A percentile compares a stretch with the other conserved stretches of the same genome.
Evolutionary conservation across 2,113 vertebrate genomes (phyloP).

Genomic region (Argyrosomus japonicus): DNA sequence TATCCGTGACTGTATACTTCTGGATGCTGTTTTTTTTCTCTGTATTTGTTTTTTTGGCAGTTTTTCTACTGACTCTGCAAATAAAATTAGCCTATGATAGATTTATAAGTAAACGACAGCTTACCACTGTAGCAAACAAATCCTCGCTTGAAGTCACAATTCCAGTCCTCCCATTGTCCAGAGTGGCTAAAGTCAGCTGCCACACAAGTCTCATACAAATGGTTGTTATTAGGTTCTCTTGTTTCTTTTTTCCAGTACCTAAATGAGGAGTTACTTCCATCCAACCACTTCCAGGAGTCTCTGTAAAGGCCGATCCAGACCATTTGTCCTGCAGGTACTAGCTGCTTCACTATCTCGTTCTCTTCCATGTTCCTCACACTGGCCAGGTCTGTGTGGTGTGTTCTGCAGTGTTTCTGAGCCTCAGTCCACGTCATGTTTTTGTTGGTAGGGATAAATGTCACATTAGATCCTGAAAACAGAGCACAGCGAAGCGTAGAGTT

Average conservation of each 20-base stretch:
- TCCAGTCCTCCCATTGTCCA: not conserved
- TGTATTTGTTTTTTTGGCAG: no score
- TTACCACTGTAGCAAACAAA: conserved; percentile 35
- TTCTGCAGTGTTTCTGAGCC: no score
- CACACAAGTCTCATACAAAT: fast-evolving
- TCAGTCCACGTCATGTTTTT: no score
- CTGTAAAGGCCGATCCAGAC: no score
- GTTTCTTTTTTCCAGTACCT: not conserved
- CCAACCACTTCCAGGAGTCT: conserved; percentile 33
- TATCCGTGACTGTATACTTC: not conserved
- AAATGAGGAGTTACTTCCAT: conserved; percentile 1
- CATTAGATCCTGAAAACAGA: no score
- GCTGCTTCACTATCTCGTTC: not conserved
- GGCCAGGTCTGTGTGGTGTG: no score
- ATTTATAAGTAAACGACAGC: no score
- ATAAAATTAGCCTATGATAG: no score
- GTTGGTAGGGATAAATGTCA: no score
- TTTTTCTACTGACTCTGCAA: no score
- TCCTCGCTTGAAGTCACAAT: fast-evolving
- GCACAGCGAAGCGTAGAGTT: no score
- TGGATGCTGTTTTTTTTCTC: not conserved
- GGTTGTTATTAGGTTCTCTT: fast-evolving
- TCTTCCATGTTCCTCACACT: not conserved
- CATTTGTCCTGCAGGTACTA: no score
- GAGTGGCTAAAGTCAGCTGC: fast-evolving